phyloP scores from a whole-genome alignment of 1,140 invertebrate species.

The Triops longicaudatus region DNA sequence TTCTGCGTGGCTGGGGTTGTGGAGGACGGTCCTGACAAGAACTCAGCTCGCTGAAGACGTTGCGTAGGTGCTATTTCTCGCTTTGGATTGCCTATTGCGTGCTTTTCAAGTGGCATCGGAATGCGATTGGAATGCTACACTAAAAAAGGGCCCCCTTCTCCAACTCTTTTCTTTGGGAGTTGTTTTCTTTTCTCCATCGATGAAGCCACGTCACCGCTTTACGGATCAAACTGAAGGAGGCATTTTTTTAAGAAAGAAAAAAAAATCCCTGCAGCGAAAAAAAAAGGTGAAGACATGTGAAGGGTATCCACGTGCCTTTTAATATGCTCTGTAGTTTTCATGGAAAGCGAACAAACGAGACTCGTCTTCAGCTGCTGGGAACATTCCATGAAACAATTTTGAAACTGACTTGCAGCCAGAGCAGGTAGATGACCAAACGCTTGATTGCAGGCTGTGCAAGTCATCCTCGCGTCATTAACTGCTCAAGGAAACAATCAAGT shows the following conservation, averaged over 20 bases:
- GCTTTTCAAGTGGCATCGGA: constrained; percentile 11
- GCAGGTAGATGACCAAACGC: background rate
- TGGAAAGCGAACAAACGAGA: background rate
- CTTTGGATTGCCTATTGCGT: constrained; percentile 11
- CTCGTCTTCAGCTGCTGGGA: constrained; percentile 6
- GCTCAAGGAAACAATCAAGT: background rate
- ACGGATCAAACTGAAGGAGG: background rate
- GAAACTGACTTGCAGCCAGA: constrained; percentile 6
- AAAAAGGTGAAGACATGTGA: constrained; percentile 8
- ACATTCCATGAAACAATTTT: background rate
- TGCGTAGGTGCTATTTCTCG: constrained; percentile 17
- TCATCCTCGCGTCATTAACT: constrained; percentile 14
- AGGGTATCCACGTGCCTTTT: constrained; percentile 14
- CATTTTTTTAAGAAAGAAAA: background rate
- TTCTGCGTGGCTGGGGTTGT: background rate
- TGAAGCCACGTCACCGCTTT: background rate
- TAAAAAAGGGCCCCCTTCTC: background rate
- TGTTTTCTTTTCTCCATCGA: background rate
- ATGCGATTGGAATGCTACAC: background rate
- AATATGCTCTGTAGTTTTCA: background rate
- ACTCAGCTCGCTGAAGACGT: background rate
- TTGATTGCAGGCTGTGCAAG: constrained; percentile 6
- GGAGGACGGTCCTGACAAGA: background rate
- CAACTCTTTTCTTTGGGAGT: background rate
- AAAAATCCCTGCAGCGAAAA: background rate